These are phyloP conservation scores for Aphelinus atriplicis DNA, from an alignment of 1,140 invertebrate genomes.

Conservation along the genomic window DNA sequence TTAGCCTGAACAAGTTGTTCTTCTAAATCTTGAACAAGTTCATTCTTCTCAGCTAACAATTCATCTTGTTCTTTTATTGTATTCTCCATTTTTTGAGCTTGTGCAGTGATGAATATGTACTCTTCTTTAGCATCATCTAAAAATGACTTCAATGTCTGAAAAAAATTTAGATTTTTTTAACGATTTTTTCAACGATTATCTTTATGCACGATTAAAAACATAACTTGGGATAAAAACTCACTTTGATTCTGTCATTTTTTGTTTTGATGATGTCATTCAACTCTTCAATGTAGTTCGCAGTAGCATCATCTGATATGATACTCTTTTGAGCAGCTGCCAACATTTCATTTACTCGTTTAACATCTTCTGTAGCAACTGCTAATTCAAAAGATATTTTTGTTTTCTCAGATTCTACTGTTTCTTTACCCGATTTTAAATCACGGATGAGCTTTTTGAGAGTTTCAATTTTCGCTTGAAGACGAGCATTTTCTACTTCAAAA, in stretches of 20 bases:
- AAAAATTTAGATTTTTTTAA: slow-evolving; percentile 34
- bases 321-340: slow-evolving; percentile 45
- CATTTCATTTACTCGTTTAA: slow-evolving; percentile 49
- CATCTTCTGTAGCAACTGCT: slow-evolving; percentile 47
- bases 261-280: slow-evolving; percentile 48
- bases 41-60: slow-evolving; percentile 45
- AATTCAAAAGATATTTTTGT: slow-evolving; percentile 53
- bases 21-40: slow-evolving; percentile 54
- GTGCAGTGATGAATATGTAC: slow-evolving; percentile 48
- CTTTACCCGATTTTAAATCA: slow-evolving; percentile 48
- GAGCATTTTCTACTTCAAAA: slow-evolving; percentile 49
- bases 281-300: slow-evolving; percentile 47
- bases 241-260: slow-evolving; percentile 55
- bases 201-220: slow-evolving; percentile 29
- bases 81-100: slow-evolving; percentile 46
- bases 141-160: slow-evolving; percentile 55
- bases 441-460: slow-evolving; percentile 48
- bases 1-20: slow-evolving; percentile 49
- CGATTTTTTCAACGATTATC: slow-evolving; percentile 1
- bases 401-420: slow-evolving; percentile 48
- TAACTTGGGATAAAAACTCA: slow-evolving; percentile 38
- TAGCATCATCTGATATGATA: slow-evolving; percentile 38
- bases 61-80: slow-evolving; percentile 44
- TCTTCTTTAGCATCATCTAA: slow-evolving; percentile 62
- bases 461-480: slow-evolving; percentile 47